These are phyloP conservation scores for Leucoraja erinaceus DNA, from an alignment of 2,113 vertebrate genomes.

Conservation along the genomic window DNA sequence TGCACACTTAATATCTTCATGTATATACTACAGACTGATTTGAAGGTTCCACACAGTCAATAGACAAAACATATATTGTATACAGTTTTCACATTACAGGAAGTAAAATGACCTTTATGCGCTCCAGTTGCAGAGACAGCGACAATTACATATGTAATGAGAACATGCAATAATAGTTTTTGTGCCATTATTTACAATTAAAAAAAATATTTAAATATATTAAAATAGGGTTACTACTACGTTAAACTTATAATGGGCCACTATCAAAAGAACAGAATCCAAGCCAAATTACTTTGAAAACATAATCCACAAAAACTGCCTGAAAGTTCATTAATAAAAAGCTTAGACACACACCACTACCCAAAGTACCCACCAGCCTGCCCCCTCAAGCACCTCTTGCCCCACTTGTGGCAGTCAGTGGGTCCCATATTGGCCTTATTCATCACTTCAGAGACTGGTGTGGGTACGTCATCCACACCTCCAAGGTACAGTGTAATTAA, in stretches of 20 bases:
- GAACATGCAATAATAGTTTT: constrained; percentile 9
- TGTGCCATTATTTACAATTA: background rate
- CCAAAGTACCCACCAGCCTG: no score
- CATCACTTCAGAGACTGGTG: no score
- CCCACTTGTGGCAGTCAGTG: no score
- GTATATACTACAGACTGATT: constrained; percentile 24
- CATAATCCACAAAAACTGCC: background rate
- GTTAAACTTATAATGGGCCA: background rate
- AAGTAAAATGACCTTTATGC: constrained; percentile 26
- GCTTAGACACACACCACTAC: no score
- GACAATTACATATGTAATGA: constrained; percentile 19
- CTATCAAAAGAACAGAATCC: background rate
- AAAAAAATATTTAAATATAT: background rate
- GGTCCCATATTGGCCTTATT: no score
- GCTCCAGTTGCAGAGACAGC: background rate
- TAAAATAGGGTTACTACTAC: background rate
- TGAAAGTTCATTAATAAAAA: background rate
- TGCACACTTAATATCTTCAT: constrained; percentile 15
- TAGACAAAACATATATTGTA: constrained; percentile 24
- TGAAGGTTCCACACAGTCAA: constrained; percentile 22
- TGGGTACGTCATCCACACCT: no score
- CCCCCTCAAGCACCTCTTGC: no score
- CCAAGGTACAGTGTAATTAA: no score
- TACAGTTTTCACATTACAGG: background rate
- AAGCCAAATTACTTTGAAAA: background rate